phyloP scores from a whole-genome alignment of 1,140 invertebrate genomes.

The Akabosia matsudoensis region DNA sequence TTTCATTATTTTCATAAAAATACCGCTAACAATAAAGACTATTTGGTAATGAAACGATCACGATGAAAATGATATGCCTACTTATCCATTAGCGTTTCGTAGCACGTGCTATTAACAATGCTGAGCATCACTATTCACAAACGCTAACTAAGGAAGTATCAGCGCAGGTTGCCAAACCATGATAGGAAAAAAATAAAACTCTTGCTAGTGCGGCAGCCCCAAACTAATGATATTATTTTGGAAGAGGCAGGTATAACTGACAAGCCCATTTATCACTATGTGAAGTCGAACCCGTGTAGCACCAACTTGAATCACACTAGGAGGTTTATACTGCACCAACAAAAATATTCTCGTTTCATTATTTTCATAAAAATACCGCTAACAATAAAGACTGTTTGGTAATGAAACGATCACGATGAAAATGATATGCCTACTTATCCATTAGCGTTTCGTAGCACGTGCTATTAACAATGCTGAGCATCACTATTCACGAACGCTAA shows the following conservation, averaged over 20 bases:
- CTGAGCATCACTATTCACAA: conserved; percentile 16
- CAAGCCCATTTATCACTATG: neutral
- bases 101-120: conserved; percentile 19
- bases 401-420: neutral
- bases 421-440: neutral
- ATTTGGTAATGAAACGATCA: neutral
- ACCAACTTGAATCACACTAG: too few relatives aligned
- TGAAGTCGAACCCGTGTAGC: too few relatives aligned
- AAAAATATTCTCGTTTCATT: neutral
- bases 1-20: neutral
- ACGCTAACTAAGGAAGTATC: neutral
- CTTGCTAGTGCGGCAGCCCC: too few relatives aligned
- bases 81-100: conserved; percentile 4
- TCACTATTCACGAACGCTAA: conserved; percentile 10
- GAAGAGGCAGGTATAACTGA: too few relatives aligned
- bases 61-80: neutral
- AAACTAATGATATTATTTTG: too few relatives aligned
- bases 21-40: neutral
- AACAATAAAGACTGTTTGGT: neutral
- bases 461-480: conserved; percentile 17
- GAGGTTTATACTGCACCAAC: neutral
- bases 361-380: neutral
- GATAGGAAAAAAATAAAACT: neutral
- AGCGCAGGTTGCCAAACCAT: neutral
- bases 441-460: conserved; percentile 9